A percentile compares a stretch with the other conserved stretches of the same genome.
These are phyloP conservation scores for Trachops cirrhosus DNA, from an alignment of 2,797 vertebrate genomes.

Conservation along the genomic window DNA sequence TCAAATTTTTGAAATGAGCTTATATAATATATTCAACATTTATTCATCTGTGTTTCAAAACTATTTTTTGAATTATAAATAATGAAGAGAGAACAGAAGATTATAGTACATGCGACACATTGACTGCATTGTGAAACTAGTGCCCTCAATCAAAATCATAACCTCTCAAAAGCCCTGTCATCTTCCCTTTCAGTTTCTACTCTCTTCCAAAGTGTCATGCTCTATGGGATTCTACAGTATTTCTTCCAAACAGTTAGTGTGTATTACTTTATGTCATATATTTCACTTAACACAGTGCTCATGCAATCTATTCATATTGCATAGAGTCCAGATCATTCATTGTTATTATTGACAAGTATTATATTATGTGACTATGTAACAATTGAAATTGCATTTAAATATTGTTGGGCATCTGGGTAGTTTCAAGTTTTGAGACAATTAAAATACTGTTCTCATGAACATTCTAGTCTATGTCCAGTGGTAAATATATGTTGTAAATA, in stretches of 20 bases:
- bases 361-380: neutral
- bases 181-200: neutral
- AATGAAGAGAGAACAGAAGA: neutral
- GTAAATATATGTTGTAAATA: neutral
- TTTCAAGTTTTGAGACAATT: neutral
- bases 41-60: neutral
- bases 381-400: neutral
- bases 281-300: neutral
- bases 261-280: neutral
- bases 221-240: neutral
- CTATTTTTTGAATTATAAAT: neutral
- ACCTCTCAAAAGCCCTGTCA: neutral
- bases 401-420: neutral
- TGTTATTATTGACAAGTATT: neutral
- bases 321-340: neutral
- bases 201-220: neutral
- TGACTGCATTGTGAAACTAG: neutral
- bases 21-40: neutral
- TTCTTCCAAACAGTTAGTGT: neutral
- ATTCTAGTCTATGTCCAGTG: neutral
- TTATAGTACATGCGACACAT: neutral
- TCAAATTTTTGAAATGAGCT: neutral
- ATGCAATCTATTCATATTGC: neutral
- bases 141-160: neutral
- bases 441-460: neutral